A percentile compares a stretch with the other conserved stretches of the same genome.
These are phyloP conservation scores for Poeciliopsis infans DNA, from an alignment of 2,797 vertebrate species.

Conservation along the genomic window DNA sequence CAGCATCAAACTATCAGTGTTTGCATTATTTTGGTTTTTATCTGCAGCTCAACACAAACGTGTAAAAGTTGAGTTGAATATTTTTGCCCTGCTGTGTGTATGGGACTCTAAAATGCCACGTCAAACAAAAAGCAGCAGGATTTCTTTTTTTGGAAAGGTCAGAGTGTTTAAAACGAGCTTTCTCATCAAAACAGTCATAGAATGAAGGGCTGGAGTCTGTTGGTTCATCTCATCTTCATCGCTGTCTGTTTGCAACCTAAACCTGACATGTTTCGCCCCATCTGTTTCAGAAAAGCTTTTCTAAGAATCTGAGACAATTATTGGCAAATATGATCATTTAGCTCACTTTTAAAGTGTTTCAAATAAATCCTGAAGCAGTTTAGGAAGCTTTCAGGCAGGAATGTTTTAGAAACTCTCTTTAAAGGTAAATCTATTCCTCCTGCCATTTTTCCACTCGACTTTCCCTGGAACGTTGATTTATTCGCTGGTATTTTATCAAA, in stretches of 20 bases:
- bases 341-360: not conserved
- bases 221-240: not conserved
- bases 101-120: not conserved
- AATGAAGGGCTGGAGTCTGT: not conserved
- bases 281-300: not conserved
- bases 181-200: not conserved
- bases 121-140: not conserved
- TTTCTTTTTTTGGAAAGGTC: constrained; percentile 41
- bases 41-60: not conserved
- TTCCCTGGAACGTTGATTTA: constrained; percentile 33
- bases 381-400: not conserved
- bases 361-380: not conserved
- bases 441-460: not conserved
- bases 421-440: not conserved
- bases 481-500: constrained; percentile 17
- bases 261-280: not conserved
- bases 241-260: not conserved
- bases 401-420: not conserved
- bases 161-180: constrained; percentile 13
- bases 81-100: not conserved
- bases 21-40: too few species aligned
- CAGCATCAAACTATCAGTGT: too few species aligned
- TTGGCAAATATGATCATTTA: not conserved
- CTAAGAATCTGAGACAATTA: not conserved
- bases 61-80: not conserved